A percentile compares a stretch with the other conserved stretches of the same genome.
phyloP scores from a whole-genome alignment of 1,140 invertebrate species.

The Heliothis subflexa region DNA sequence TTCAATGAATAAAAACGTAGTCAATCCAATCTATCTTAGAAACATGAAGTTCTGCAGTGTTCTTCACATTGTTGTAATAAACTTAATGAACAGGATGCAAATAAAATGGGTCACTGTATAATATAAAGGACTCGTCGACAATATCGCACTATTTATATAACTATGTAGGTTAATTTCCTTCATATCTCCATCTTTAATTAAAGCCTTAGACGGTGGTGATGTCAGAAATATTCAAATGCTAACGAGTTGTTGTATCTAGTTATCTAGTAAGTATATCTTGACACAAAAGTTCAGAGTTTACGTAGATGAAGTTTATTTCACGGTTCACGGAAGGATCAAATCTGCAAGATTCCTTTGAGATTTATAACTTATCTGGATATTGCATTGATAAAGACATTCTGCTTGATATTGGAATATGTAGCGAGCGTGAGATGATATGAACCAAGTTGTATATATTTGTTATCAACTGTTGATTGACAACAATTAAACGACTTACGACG shows the following conservation, averaged over 20 bases:
- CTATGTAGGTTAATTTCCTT: background rate
- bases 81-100: too few relatives aligned
- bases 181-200: background rate
- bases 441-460: background rate
- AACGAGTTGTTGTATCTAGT: background rate
- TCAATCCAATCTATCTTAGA: too few relatives aligned
- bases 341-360: conserved; percentile 5
- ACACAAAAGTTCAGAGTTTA: background rate
- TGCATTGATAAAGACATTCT: background rate
- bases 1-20: too few relatives aligned
- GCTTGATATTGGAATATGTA: background rate
- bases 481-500: too few relatives aligned
- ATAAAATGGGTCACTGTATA: too few relatives aligned
- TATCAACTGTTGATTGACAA: too few relatives aligned
- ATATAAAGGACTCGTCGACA: too few relatives aligned
- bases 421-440: background rate
- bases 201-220: background rate
- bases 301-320: background rate
- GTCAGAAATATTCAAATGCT: background rate
- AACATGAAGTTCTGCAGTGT: too few relatives aligned
- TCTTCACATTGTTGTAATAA: too few relatives aligned
- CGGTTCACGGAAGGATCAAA: background rate
- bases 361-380: background rate
- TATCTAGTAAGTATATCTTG: background rate
- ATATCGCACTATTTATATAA: background rate